These are phyloP conservation scores for Oriolus oriolus DNA, from an alignment of 2,113 vertebrate genomes.

Conservation along the genomic window DNA sequence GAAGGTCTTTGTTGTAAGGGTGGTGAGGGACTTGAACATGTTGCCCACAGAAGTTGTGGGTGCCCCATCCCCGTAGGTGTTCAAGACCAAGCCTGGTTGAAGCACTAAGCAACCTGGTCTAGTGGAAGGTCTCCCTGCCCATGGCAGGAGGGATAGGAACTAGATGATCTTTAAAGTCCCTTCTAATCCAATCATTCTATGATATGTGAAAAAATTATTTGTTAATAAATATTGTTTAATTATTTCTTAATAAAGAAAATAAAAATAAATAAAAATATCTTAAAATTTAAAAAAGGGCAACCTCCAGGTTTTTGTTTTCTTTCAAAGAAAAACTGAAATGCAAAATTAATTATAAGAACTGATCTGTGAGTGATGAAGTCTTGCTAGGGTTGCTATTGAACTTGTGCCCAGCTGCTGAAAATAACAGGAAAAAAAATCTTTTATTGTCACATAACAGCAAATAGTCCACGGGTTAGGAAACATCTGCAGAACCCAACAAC, in stretches of 20 bases:
- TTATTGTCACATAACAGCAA: background rate
- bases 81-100: background rate
- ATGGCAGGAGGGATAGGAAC: background rate
- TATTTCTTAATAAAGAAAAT: background rate
- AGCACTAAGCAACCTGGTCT: background rate
- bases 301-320: background rate
- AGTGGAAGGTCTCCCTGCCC: background rate
- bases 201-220: background rate
- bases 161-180: background rate
- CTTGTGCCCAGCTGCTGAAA: background rate
- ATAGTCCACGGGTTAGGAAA: background rate
- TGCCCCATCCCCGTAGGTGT: accelerated
- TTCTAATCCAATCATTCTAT: background rate
- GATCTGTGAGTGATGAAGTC: background rate
- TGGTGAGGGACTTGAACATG: background rate
- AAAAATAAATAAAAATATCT: background rate
- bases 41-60: background rate
- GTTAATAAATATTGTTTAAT: background rate
- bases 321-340: background rate
- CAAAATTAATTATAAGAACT: background rate
- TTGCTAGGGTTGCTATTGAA: background rate
- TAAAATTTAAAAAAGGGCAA: background rate
- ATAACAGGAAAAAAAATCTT: background rate
- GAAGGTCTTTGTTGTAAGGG: background rate
- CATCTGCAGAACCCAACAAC: background rate